A percentile compares a stretch with the other conserved stretches of the same genome.
Conservation (phyloP, 2,888 invertebrate species). For the Heliconius cydno region DNA sequence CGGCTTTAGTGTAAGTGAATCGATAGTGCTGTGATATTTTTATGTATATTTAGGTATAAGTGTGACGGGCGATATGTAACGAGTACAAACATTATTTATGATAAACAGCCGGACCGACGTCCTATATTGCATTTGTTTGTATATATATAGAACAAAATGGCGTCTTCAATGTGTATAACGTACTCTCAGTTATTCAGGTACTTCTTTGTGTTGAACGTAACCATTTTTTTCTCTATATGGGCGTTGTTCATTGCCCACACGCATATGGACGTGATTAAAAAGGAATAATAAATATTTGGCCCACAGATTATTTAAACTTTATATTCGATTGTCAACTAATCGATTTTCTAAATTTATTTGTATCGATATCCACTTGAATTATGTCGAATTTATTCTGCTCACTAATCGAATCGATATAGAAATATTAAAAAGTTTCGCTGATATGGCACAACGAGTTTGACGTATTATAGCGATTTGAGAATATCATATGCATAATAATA, state of each 20-base stretch:
- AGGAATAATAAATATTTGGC: background rate
- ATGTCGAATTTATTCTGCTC: constrained; percentile 7
- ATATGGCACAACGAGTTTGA: background rate
- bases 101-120: constrained; percentile 38
- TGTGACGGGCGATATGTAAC: constrained; percentile 69
- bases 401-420: constrained; percentile 7
- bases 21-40: constrained; percentile 84
- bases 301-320: background rate
- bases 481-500: background rate
- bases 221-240: background rate
- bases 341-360: background rate
- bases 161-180: background rate
- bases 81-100: constrained; percentile 77
- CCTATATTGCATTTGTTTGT: constrained; percentile 23
- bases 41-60: constrained; percentile 81
- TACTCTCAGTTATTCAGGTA: background rate
- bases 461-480: background rate
- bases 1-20: constrained; percentile 80
- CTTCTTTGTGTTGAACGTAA: background rate
- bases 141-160: constrained; percentile 12
- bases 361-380: constrained; percentile 5
- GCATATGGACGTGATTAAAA: constrained; percentile 38
- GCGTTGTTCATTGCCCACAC: constrained; percentile 26
- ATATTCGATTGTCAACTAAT: background rate
- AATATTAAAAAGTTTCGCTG: background rate